phyloP scores from a whole-genome alignment of 2,113 vertebrate species.

The Penelope pileata region DNA sequence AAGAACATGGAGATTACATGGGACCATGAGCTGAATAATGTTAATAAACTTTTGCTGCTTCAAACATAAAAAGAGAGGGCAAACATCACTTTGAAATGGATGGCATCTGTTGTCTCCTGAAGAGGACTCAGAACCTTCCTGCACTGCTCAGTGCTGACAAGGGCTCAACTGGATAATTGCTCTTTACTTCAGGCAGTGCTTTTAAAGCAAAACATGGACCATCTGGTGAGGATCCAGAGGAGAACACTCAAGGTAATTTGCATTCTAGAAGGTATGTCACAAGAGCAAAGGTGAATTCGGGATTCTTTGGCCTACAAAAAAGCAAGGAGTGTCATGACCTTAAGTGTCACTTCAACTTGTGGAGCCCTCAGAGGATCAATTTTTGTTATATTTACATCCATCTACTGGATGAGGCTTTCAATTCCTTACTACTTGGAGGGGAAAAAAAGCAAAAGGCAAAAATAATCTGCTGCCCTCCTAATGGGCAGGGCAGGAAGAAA shows the following conservation, averaged over 20 bases:
- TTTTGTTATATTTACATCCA: not conserved
- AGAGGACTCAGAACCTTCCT: not conserved
- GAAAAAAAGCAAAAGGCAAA: not conserved
- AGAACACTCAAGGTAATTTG: not conserved
- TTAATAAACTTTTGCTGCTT: conserved; percentile 5
- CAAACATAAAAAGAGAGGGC: not conserved
- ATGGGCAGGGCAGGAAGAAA: not conserved
- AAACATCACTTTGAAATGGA: not conserved
- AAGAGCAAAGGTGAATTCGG: not conserved
- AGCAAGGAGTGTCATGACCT: not conserved
- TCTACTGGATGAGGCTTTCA: not conserved
- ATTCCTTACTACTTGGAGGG: not conserved
- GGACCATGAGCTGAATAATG: not conserved
- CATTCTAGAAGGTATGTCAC: not conserved
- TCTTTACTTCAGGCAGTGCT: not conserved
- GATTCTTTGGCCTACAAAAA: not conserved
- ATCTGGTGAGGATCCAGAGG: not conserved
- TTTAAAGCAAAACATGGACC: not conserved
- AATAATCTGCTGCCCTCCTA: not conserved
- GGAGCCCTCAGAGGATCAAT: not conserved
- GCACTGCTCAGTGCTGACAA: not conserved
- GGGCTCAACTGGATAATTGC: not conserved
- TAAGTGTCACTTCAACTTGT: not conserved
- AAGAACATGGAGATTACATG: not conserved
- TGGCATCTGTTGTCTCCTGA: not conserved